Base-by-base conservation (phyloP, 2,113 vertebrate species). In the Accipiter virgatus region DNA sequence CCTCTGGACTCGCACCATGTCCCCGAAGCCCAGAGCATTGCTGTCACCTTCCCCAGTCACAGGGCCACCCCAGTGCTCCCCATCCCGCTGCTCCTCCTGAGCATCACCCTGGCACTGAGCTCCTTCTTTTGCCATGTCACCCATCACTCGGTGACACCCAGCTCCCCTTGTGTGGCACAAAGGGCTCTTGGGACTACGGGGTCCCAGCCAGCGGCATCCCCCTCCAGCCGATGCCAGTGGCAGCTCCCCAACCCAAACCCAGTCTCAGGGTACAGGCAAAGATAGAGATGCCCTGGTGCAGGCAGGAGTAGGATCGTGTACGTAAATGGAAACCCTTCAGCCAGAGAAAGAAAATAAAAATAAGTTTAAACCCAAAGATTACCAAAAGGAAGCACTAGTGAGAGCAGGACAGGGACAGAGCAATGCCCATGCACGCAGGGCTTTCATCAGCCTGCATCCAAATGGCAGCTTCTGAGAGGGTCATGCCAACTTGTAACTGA, bases 1-100 rank as follows among this genome's bases (percentile, higher is more conserved):
- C 32, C 38, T 15, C 45, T 0, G 0, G n/a, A 42, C 7, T 10
- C 4, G 1, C 27, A 58, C n/a, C 1, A 1, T 0, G 34, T 6
- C 38, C 40, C 34, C 2, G 0, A 34, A 45, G 31, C 74, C 68
- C 65, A 27, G n/a, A 72, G 52, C 77, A 29, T 8, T 2, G 5
- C 22, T 2, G 6, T 23, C 34, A 43, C 50, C 58, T n/a, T 52
- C 36, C 34, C 36, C 52, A 42, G 43, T 34, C 67, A 29, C 0
- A 1, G 0, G 2, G 18, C 62, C 31, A 19, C 17, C 43, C 42
- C 34, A 40, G 47, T 8, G 20, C 52, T 85, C 13, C 19, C 10
- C 12, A 18, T 14, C 45, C 20, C 0, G 0, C 20, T 25, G 52
- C 32, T 80, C 42, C 43, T 86, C 62, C 61, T 1, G 4, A 50